Evolutionary conservation across 1,140 invertebrate species (phyloP), one percentile per base, ranked within the genome.

Genomic region (Anoplolepis gracilipes): DNA sequence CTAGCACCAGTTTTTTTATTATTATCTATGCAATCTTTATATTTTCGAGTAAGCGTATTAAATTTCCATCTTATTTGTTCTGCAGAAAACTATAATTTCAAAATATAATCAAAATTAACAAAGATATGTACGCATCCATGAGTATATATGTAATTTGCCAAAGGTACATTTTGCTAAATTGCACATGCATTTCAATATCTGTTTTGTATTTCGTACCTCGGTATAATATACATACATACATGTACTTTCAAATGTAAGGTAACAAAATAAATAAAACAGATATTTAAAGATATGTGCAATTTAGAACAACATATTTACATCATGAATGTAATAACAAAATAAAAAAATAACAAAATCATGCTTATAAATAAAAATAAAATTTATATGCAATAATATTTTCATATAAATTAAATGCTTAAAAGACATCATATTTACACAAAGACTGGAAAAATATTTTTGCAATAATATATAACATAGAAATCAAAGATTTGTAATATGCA

Each of bases 1-100:
- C 67, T 39, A 30, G 28, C 49, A 70, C 67, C 67, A 70, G 67
- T 70, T 70, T 6, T 70, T 53, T 70, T 70, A 70, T 22, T 70
- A 13, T 70, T 70, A 7, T 70, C 67, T 11, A 70, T 16, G 1
- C 46, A 70, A 0, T 53, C 67, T 70, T 70, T 70, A 33, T 70
- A 70, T 13, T 53, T 70, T 70, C 67, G 67, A 53, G 3, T 53
- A 2, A 70, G 67, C 19, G 46, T 70, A 33, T 70, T 70, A 70
- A 70, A 70, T 70, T 70, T 70, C 46, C 25, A 70, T 53, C 46
- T 49, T 1, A 70, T 25, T 70, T 70, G 67, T 19, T 70, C 25
- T 70, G 22, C 16, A 1, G 28, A 53, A 53, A 69, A 69, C 39
- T 69, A 69, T 7, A 46, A 69, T 69, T 69, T 46, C 22, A 25